A percentile compares a stretch with the other conserved stretches of the same genome.
Conservation (phyloP, 2,113 vertebrate species). For the Ceratotherium simum region DNA sequence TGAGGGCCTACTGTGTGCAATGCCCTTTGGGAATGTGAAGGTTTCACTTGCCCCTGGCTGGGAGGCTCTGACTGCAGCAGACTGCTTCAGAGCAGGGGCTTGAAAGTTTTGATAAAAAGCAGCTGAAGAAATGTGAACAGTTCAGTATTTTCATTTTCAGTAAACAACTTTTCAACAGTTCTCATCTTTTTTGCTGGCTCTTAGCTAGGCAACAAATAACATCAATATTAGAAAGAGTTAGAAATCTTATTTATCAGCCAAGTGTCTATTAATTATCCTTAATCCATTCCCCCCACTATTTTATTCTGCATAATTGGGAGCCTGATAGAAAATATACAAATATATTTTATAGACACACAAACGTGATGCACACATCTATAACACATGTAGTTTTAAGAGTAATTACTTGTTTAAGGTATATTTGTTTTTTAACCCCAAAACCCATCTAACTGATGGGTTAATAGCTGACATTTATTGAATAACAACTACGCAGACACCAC, state of each 20-base stretch:
- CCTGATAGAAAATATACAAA: conserved; percentile 5
- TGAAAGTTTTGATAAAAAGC: background rate
- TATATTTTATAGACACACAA: conserved; percentile 18
- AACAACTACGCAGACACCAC: background rate
- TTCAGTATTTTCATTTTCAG: conserved; percentile 21
- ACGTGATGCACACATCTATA: background rate
- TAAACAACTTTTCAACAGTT: background rate
- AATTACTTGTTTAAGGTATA: background rate
- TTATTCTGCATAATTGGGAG: background rate
- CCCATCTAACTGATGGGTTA: background rate
- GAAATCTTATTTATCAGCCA: background rate
- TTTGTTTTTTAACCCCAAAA: conserved; percentile 8
- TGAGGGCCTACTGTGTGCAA: background rate
- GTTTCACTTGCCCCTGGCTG: background rate
- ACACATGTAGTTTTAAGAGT: background rate
- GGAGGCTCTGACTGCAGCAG: background rate
- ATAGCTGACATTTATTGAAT: background rate
- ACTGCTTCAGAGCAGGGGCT: background rate
- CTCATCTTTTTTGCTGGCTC: background rate
- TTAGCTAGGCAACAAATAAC: background rate
- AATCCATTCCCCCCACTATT: background rate
- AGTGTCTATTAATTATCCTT: background rate
- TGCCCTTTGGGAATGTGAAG: background rate
- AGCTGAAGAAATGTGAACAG: background rate
- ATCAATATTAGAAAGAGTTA: conserved; percentile 16